These are phyloP conservation scores for Melieria picta DNA, from an alignment of 2,888 invertebrate genomes.

Conservation along the genomic window DNA sequence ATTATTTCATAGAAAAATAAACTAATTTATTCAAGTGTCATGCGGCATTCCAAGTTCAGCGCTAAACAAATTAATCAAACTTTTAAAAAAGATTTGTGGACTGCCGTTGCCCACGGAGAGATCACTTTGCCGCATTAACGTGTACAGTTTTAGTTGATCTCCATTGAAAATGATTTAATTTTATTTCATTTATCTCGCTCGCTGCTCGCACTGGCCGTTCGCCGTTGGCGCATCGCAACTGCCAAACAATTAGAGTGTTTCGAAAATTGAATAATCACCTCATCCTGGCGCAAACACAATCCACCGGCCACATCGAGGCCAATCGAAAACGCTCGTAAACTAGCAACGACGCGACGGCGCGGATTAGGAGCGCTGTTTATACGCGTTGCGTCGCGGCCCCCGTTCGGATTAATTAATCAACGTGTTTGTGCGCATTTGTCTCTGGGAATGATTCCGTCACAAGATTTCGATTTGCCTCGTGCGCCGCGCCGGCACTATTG, in stretches of 20 bases:
- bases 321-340: constrained; percentile 1
- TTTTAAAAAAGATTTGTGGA: constrained; percentile 24
- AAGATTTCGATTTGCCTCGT: neutral
- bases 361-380: constrained; percentile 2
- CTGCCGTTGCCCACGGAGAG: neutral
- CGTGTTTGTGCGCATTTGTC: constrained; percentile 45
- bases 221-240: neutral
- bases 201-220: neutral
- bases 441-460: constrained; percentile 29
- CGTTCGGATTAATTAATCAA: constrained; percentile 57
- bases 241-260: neutral
- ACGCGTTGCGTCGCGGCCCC: too few relatives aligned
- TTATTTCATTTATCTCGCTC: neutral
- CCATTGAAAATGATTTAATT: neutral
- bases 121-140: neutral
- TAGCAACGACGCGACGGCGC: neutral
- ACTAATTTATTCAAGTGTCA: constrained; percentile 29
- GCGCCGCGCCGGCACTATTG: neutral
- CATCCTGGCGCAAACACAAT: neutral
- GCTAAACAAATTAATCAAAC: constrained; percentile 34
- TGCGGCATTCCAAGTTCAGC: constrained; percentile 24
- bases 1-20: constrained; percentile 6
- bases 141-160: neutral
- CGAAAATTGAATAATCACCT: constrained; percentile 15
- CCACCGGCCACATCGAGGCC: constrained; percentile 9